Percentiles rank a stretch among this genome's conserved stretches.
These are phyloP conservation scores for Desmodus rotundus DNA, from an alignment of 2,113 vertebrate genomes.

Conservation along the genomic window DNA sequence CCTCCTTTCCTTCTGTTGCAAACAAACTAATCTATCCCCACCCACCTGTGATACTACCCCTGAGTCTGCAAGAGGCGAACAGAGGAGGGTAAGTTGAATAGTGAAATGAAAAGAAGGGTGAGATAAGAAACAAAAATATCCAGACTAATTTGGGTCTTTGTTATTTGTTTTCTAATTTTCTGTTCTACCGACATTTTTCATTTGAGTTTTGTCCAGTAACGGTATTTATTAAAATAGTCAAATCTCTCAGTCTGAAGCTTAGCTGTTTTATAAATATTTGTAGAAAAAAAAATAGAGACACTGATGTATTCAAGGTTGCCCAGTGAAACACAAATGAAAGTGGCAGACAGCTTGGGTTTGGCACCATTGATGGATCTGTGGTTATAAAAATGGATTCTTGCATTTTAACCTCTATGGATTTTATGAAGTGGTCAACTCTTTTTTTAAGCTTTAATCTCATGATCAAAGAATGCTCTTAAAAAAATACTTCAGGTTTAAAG, in stretches of 20 bases:
- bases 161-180: not conserved
- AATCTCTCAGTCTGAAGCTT: not conserved
- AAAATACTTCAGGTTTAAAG: not conserved
- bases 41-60: not conserved
- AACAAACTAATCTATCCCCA: not conserved
- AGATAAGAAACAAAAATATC: not conserved
- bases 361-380: not conserved
- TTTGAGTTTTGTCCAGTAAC: not conserved
- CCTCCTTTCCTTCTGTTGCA: not conserved
- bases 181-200: not conserved
- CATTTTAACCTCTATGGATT: conserved; percentile 1
- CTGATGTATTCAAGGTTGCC: not conserved
- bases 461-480: conserved; percentile 29
- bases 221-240: not conserved
- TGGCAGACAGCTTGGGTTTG: not conserved
- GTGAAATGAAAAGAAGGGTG: not conserved
- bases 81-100: not conserved
- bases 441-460: conserved; percentile 30
- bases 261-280: not conserved
- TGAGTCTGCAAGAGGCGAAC: not conserved
- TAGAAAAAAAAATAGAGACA: conserved; percentile 16
- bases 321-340: not conserved
- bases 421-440: conserved; percentile 19
- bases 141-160: not conserved
- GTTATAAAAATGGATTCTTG: conserved; percentile 25